Evolutionary conservation across 2,888 invertebrate species (phyloP), one percentile per base, ranked within the genome.

Genomic region (Patella ulyssiponensis): DNA sequence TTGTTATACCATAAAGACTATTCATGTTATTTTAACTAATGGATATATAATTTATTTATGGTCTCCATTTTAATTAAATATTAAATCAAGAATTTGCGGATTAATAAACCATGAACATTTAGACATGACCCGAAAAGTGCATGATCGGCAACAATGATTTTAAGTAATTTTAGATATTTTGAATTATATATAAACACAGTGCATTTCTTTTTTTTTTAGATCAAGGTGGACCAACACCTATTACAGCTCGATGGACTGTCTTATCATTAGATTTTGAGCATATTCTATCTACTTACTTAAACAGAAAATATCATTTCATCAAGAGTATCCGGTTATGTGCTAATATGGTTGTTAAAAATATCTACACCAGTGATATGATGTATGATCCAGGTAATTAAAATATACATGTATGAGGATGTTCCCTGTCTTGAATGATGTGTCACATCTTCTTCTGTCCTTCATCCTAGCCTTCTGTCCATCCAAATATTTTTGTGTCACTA

Each of bases 321-420:
- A 91, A 90, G 80, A 87, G 86, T 72, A 83, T 92, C 11, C 85
- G 88, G 51, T 85, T 92, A 17, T 92, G 91, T 87, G 91, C 91
- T 58, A 91, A 91, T 82, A 89, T 91, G 88, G 78, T 86, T 7
- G 87, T 91, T 70, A 91, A 90, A 82, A 91, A 91, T 83, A 85
- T 91, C 64, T 89, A 89, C 83, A 91, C 91, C 73, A 90, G 90
- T 82, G 91, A 91, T 81, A 84, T 83, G n/a, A 80, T 88, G 52
- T 92, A 89, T 87, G 90, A 91, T 79, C 91, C 91, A 85, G 91
- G 91, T 90, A 84, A 44, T 44, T 44, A 9, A 44, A 44, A 44
- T 44, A 44, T 44, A n/a, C n/a, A n/a, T n/a, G n/a, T n/a, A 44
- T 44, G 44, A 0, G 9, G 44, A 44, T 9, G 44, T 44, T 9